Base-by-base conservation (phyloP, 2,888 invertebrate species). In the Agrotis clavis region DNA sequence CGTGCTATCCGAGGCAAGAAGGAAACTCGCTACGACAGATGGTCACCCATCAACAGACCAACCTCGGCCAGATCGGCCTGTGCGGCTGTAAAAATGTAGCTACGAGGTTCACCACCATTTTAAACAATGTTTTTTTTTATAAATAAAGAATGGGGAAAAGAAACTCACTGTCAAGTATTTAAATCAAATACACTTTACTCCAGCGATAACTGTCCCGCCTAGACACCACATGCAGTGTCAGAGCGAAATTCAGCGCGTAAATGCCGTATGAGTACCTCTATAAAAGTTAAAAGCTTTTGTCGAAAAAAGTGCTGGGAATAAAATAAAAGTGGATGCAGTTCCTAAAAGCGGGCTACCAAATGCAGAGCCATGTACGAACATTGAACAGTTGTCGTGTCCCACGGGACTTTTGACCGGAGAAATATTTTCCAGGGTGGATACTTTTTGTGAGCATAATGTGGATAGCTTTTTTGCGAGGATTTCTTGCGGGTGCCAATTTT, bases 281-380 rank as follows among this genome's bases (percentile, higher is more conserved):
- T 93, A 93, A 95, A 95, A 93, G 94, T 94, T 95, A 95, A 95
- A 95, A 95, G 95, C 94, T 94, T 94, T 94, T 90, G 91, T 90
- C 87, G 87, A 94, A 95, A 95, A 94, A 93, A 93, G 87, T 90
- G 87, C 87, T 82, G 81, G 80, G 86, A 88, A 90, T 90, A 91
- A 93, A 94, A 93, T 92, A 92, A 92, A 92, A 92, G 89, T 90
- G 90, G 86, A 89, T 90, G 91, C 91, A 90, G 89, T 90, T 90
- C 88, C 75, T 92, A 91, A 94, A 93, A 93, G 91, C 92, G 89
- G 86, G 83, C 86, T 88, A 90, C 88, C 89, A 89, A 91, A 93
- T 90, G 88, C 90, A 86, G 83, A 87, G 81, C 83, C 84, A 83
- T 90, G 88, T 84, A 84, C 82, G 81, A 79, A 85, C 89, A 86